Conservation (phyloP, 2,888 invertebrate species). For the Chymomyza procnemis region DNA sequence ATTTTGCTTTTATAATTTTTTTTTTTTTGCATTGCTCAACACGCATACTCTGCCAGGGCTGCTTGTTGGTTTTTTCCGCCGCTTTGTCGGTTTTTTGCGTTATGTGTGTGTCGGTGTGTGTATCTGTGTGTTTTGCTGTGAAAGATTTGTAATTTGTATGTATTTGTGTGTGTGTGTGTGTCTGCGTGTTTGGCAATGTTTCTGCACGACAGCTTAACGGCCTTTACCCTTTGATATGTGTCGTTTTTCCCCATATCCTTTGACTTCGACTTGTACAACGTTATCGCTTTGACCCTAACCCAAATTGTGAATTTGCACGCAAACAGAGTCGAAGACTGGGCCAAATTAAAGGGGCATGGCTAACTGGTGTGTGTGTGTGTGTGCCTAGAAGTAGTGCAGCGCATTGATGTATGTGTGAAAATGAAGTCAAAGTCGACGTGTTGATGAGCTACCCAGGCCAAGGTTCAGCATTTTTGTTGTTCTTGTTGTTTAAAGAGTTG, state of each 20-base stretch:
- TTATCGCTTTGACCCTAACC: constrained; percentile 75
- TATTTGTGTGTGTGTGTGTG: constrained; percentile 8
- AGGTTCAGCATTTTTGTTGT: constrained; percentile 39
- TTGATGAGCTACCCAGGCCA: constrained; percentile 34
- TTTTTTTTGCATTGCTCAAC: constrained; percentile 18
- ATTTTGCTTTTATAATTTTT: neutral
- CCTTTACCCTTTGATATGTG: constrained; percentile 50
- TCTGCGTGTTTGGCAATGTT: constrained; percentile 25
- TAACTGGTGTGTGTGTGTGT: constrained; percentile 22
- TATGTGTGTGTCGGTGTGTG: constrained; percentile 22
- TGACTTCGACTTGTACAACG: constrained; percentile 62
- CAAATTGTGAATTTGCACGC: constrained; percentile 75
- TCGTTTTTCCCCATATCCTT: constrained; percentile 47
- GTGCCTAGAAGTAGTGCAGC: neutral
- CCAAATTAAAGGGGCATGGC: neutral
- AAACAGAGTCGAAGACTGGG: constrained; percentile 39
- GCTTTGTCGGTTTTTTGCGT: constrained; percentile 4
- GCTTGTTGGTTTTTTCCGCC: constrained; percentile 9
- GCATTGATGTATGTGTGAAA: constrained; percentile 13
- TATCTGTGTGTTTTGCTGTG: neutral
- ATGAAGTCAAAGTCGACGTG: constrained; percentile 58
- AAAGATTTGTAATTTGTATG: neutral
- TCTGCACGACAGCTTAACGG: constrained; percentile 50
- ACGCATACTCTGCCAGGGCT: constrained; percentile 46
- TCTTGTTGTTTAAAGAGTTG: neutral